These are phyloP conservation scores for Cheirogaleus major DNA, from an alignment of 2,797 vertebrate species.

Conservation along the genomic window DNA sequence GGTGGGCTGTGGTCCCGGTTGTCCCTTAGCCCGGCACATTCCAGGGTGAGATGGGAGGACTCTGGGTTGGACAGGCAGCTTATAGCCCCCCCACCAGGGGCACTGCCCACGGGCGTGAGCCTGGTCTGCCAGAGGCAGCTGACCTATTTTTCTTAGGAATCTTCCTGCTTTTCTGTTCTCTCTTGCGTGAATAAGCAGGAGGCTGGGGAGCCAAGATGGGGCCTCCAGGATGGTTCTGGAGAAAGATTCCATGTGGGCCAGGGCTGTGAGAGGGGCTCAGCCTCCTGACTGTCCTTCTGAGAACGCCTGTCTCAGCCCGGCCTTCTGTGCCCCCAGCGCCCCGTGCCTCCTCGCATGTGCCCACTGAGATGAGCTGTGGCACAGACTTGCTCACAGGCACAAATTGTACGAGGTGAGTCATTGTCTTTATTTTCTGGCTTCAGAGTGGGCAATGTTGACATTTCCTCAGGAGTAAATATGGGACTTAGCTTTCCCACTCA, in stretches of 20 bases:
- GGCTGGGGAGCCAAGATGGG: slow-evolving; percentile 26
- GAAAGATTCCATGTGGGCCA: background rate
- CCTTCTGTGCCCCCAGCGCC: background rate
- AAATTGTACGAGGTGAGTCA: background rate
- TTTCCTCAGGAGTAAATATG: background rate
- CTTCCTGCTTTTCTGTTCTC: slow-evolving; percentile 63
- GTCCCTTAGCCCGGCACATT: background rate
- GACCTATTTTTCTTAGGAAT: slow-evolving; percentile 85
- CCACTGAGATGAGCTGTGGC: background rate
- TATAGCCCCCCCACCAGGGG: slow-evolving; percentile 64
- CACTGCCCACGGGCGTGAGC: slow-evolving; percentile 72
- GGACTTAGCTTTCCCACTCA: background rate
- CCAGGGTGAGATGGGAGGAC: background rate
- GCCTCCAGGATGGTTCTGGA: slow-evolving; percentile 15
- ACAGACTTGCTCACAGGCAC: background rate
- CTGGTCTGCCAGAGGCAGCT: slow-evolving; percentile 72
- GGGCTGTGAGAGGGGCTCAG: background rate
- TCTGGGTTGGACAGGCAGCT: slow-evolving; percentile 62
- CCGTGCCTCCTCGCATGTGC: background rate
- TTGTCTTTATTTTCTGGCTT: slow-evolving; percentile 32
- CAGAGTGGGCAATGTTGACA: background rate
- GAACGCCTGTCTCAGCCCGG: background rate
- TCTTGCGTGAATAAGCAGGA: slow-evolving; percentile 60
- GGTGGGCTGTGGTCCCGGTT: background rate
- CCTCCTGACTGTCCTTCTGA: background rate